Conservation (phyloP, 2,797 vertebrate genomes). For the Typhlichthys subterraneus region DNA sequence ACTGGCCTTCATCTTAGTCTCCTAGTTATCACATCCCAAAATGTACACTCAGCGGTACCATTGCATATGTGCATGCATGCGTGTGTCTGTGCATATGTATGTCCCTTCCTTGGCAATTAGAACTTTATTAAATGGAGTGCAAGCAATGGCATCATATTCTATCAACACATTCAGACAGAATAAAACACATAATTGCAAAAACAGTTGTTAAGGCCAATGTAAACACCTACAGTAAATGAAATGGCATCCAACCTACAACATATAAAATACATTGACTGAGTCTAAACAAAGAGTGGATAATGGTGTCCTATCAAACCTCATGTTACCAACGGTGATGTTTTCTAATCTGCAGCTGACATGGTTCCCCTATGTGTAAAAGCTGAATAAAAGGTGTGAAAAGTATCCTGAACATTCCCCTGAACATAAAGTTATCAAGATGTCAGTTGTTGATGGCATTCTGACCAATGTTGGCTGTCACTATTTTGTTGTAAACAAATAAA, state of each 20-base stretch:
- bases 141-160: slow-evolving; percentile 63
- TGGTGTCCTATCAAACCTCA: slow-evolving; percentile 26
- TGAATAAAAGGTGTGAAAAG: neutral
- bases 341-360: slow-evolving; percentile 6
- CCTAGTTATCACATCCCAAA: slow-evolving; percentile 59
- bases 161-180: slow-evolving; percentile 39
- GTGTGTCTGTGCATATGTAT: slow-evolving; percentile 2
- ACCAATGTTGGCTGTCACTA: slow-evolving; percentile 10
- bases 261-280: slow-evolving; percentile 15
- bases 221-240: slow-evolving; percentile 64
- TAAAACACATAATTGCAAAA: slow-evolving; percentile 52
- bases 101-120: slow-evolving; percentile 71
- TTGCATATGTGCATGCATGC: slow-evolving; percentile 1
- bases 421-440: neutral
- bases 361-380: slow-evolving; percentile 1
- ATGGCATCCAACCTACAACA: slow-evolving; percentile 58
- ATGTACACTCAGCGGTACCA: slow-evolving; percentile 63
- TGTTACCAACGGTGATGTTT: slow-evolving; percentile 4
- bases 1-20: slow-evolving; percentile 62
- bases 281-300: slow-evolving; percentile 32
- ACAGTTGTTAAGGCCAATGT: slow-evolving; percentile 66
- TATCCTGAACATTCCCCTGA: neutral
- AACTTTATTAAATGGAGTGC: slow-evolving; percentile 69
- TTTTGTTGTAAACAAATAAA: slow-evolving; percentile 3
- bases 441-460: neutral